phyloP scores from a whole-genome alignment of 2,113 vertebrate species.

The Xenus cinereus region DNA sequence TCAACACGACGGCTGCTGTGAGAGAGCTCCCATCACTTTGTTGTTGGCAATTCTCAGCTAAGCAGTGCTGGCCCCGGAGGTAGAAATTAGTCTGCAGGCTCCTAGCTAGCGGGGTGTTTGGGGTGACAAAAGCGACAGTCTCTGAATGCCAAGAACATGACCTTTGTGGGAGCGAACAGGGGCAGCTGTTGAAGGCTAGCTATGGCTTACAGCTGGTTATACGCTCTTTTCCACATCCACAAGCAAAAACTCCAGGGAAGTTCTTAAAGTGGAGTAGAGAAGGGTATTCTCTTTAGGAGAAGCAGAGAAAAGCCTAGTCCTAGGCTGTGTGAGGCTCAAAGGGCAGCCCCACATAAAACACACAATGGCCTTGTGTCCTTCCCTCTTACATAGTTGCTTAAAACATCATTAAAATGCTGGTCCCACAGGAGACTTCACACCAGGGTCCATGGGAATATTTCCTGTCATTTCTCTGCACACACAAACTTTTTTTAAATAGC shows the following conservation, averaged over 20 bases:
- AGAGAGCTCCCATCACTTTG: not conserved
- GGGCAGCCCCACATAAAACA: not conserved
- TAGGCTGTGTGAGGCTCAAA: not conserved
- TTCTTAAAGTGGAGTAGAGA: not conserved
- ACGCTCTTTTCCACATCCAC: not conserved
- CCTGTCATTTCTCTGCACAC: not conserved
- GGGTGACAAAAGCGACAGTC: not conserved
- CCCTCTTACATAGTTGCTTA: slow-evolving; percentile 3
- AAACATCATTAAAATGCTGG: not conserved
- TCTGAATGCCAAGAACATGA: not conserved
- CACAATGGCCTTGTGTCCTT: slow-evolving; percentile 1
- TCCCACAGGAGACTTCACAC: slow-evolving; percentile 19
- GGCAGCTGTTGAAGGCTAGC: not conserved
- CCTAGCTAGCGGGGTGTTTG: accelerated
- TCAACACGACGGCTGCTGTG: not conserved
- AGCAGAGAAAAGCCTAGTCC: not conserved
- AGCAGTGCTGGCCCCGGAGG: not conserved
- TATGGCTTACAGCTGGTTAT: not conserved
- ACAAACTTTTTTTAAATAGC: not conserved
- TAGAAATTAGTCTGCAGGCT: not conserved
- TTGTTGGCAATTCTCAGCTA: not conserved
- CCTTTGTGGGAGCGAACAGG: not conserved
- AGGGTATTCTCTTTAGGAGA: not conserved
- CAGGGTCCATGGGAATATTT: slow-evolving; percentile 36
- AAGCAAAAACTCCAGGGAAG: not conserved